These are phyloP conservation scores for Amaurobius ferox DNA, from an alignment of 2,888 invertebrate genomes.

Conservation along the genomic window DNA sequence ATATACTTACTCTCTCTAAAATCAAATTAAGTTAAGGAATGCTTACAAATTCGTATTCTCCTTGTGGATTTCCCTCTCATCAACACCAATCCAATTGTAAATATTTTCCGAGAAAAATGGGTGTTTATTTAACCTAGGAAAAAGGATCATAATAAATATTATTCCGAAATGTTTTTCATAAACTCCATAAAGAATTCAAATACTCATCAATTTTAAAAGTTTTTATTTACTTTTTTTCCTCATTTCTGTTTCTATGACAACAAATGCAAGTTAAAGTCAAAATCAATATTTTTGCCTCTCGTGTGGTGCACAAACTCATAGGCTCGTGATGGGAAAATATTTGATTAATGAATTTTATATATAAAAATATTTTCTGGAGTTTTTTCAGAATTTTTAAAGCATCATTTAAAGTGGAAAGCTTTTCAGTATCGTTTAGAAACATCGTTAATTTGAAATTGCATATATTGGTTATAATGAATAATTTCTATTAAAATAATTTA, in stretches of 20 bases:
- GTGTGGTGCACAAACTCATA: not conserved
- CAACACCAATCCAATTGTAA: not conserved
- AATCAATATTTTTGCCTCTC: slow-evolving; percentile 1
- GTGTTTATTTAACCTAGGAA: not conserved
- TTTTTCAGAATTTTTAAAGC: no score
- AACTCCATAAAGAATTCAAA: not conserved
- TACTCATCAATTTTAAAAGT: not conserved
- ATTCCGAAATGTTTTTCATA: slow-evolving; percentile 5
- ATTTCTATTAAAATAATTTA: no score
- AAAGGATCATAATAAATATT: slow-evolving; percentile 1
- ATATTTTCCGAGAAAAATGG: not conserved
- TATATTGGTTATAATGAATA: no score
- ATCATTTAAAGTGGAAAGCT: no score
- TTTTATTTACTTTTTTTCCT: not conserved
- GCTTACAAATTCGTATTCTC: not conserved
- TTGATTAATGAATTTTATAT: not conserved
- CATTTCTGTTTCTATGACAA: not conserved
- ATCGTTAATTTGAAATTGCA: no score
- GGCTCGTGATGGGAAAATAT: not conserved
- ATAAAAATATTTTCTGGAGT: no score
- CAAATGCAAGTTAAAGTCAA: slow-evolving; percentile 14
- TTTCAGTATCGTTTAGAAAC: no score
- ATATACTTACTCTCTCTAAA: no score
- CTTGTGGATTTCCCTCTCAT: not conserved
- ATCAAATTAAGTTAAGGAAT: not conserved